phyloP scores from a whole-genome alignment of 2,113 vertebrate genomes.

The Chitala chitala region DNA sequence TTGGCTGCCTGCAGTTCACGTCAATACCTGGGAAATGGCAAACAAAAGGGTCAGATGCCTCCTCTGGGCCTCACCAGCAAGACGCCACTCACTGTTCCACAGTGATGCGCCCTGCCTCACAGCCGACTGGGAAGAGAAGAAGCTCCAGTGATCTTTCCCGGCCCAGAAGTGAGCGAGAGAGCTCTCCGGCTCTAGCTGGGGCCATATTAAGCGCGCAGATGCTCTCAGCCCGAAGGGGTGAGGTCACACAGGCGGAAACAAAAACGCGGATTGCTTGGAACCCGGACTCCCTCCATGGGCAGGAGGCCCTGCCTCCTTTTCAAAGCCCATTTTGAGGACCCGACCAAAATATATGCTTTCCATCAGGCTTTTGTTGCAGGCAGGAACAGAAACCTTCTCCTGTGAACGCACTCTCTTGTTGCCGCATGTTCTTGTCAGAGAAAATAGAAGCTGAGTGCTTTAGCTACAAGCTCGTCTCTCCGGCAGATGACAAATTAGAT shows the following conservation, averaged over 20 bases:
- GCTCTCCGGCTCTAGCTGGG: background rate
- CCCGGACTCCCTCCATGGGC: background rate
- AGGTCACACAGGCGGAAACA: background rate
- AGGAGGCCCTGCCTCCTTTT: no score
- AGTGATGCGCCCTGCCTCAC: background rate
- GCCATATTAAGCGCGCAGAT: slow-evolving; percentile 20
- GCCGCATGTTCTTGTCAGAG: background rate
- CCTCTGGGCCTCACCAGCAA: background rate
- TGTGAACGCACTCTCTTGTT: no score
- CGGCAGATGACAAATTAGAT: background rate
- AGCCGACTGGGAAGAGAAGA: background rate
- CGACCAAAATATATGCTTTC: no score
- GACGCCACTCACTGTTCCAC: background rate
- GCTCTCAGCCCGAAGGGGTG: slow-evolving; percentile 14
- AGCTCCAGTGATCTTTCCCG: background rate
- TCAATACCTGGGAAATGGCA: slow-evolving; percentile 1
- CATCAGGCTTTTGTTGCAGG: no score
- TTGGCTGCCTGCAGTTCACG: slow-evolving; percentile 2
- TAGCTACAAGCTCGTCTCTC: background rate
- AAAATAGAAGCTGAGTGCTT: background rate
- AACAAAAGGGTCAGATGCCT: background rate
- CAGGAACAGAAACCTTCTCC: no score
- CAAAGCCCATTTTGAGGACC: no score
- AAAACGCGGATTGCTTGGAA: slow-evolving; percentile 11
- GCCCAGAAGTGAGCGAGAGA: background rate